These are phyloP conservation scores for Hymenochirus boettgeri DNA, from an alignment of 2,113 vertebrate species.

Conservation along the genomic window DNA sequence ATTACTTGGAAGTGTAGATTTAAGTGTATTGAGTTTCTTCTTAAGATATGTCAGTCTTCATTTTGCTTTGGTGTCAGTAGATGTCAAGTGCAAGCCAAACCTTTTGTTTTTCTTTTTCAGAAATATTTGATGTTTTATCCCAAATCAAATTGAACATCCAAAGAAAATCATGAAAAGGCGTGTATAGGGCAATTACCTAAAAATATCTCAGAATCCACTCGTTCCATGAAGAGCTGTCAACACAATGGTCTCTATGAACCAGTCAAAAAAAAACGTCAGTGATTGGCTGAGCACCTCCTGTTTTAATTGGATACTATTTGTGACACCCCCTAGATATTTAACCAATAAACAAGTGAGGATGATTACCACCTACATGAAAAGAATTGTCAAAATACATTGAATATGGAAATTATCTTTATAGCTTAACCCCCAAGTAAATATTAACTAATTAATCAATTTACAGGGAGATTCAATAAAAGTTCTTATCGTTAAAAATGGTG, in stretches of 20 bases:
- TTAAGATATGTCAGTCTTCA: too few relatives aligned
- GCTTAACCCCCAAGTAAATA: not conserved
- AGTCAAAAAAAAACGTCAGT: not conserved
- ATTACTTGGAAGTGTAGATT: too few relatives aligned
- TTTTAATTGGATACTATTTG: constrained; percentile 21
- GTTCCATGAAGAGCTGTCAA: not conserved
- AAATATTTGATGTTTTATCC: too few relatives aligned
- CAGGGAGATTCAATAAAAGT: too few relatives aligned
- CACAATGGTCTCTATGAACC: not conserved
- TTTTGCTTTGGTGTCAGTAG: too few relatives aligned
- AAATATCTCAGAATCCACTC: not conserved
- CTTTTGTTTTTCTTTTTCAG: too few relatives aligned
- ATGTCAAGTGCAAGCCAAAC: too few relatives aligned
- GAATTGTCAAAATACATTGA: not conserved
- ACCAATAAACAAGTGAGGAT: constrained; percentile 22
- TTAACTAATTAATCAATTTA: too few relatives aligned
- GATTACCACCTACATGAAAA: not conserved
- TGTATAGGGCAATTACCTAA: not conserved
- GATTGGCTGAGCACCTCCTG: constrained; percentile 8
- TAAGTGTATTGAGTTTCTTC: too few relatives aligned
- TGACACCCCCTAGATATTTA: constrained; percentile 21
- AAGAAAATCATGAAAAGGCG: too few relatives aligned
- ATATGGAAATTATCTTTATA: constrained; percentile 14
- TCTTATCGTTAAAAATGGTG: too few relatives aligned
- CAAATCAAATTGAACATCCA: too few relatives aligned